Percentiles rank a stretch among this genome's conserved stretches.
Evolutionary conservation across 2,888 invertebrate species (phyloP).

Genomic region (Ischnus inquisitorius): DNA sequence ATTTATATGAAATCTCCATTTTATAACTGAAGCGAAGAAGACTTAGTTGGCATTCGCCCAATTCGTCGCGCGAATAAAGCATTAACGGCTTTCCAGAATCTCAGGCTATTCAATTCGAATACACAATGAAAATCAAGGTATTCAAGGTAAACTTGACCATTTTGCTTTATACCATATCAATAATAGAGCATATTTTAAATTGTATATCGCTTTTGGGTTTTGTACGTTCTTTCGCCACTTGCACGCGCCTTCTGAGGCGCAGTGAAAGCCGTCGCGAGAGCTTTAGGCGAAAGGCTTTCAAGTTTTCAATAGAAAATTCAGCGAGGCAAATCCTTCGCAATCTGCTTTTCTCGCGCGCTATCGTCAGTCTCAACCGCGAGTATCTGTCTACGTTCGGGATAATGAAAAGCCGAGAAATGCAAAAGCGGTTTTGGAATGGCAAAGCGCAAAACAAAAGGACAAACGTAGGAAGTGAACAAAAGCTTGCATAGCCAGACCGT

Average conservation of each 20-base stretch:
- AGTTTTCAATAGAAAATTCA: conserved; percentile 2
- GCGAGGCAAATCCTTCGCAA: not conserved
- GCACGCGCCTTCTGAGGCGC: not conserved
- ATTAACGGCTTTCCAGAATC: conserved; percentile 11
- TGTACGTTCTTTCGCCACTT: not conserved
- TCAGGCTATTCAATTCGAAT: not conserved
- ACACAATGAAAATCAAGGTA: not conserved
- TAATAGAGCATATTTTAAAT: not conserved
- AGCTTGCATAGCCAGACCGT: not conserved
- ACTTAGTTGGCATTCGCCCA: too few relatives aligned
- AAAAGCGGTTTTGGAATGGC: not conserved
- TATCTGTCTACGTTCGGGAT: not conserved
- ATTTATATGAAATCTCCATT: too few relatives aligned
- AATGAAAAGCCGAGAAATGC: not conserved
- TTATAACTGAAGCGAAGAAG: too few relatives aligned
- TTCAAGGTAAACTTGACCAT: not conserved
- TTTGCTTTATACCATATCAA: not conserved
- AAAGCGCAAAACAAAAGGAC: not conserved
- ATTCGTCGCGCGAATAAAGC: conserved; percentile 22
- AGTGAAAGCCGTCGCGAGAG: not conserved
- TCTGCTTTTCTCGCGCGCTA: not conserved
- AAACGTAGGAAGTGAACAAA: not conserved
- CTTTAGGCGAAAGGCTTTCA: not conserved
- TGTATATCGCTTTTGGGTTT: not conserved
- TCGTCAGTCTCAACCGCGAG: not conserved